These are phyloP conservation scores for Gastrophysa polygoni DNA, from an alignment of 2,888 invertebrate genomes.

Conservation along the genomic window DNA sequence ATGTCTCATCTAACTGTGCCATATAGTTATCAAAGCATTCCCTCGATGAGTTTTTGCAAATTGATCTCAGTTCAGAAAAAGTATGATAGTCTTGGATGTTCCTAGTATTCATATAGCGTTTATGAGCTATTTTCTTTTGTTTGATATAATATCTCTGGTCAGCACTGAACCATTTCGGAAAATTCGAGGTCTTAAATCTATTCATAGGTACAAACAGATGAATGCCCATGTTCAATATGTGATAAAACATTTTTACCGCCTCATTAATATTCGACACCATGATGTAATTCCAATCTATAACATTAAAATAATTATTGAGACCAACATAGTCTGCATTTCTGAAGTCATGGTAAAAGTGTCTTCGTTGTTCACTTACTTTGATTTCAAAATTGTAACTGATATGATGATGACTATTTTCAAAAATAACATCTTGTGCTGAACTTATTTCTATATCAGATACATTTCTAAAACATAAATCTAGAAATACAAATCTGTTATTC, in stretches of 20 bases:
- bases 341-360: not conserved
- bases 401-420: conserved; percentile 2
- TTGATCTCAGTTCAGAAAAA: not conserved
- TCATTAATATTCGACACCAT: not conserved
- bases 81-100: too few relatives aligned
- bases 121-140: conserved; percentile 12
- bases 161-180: not conserved
- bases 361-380: not conserved
- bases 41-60: not conserved
- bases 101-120: conserved; percentile 6
- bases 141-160: not conserved
- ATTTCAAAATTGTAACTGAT: conserved; percentile 10
- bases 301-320: conserved; percentile 1
- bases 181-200: not conserved
- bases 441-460: too few relatives aligned
- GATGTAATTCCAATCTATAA: not conserved
- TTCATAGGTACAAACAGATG: not conserved
- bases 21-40: not conserved
- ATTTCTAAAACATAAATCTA: too few relatives aligned
- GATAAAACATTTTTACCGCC: conserved; percentile 3
- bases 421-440: too few relatives aligned
- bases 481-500: too few relatives aligned
- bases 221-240: conserved; percentile 1
- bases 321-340: conserved; percentile 1
- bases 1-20: not conserved